Conservation (phyloP, 2,888 invertebrate species). For the Metallyticus violacea region DNA sequence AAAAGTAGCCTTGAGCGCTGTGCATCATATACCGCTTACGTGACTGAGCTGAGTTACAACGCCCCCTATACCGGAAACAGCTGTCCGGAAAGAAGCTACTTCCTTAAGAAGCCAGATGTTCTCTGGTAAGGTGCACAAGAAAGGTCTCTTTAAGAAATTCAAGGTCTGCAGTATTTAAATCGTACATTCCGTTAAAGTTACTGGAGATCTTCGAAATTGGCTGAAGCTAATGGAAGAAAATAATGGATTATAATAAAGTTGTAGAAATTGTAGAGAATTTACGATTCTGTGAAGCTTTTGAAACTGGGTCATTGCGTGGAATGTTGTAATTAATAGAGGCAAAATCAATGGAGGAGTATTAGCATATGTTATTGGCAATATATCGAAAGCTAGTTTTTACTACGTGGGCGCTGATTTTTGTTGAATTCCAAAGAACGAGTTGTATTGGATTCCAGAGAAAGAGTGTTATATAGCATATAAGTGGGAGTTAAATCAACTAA, state of each 20-base stretch:
- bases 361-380: not conserved
- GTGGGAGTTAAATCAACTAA: too few species aligned
- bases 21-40: too few species aligned
- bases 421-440: not conserved
- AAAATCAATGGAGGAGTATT: not conserved
- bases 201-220: not conserved
- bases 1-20: too few species aligned
- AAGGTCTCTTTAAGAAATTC: not conserved
- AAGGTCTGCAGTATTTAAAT: not conserved
- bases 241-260: too few species aligned
- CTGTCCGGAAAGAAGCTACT: not conserved
- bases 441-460: not conserved
- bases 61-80: not conserved
- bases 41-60: too few species aligned
- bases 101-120: not conserved
- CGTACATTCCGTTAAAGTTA: too few species aligned
- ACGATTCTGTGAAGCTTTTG: too few species aligned
- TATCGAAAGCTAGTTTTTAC: not conserved
- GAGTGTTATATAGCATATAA: not conserved
- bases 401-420: not conserved
- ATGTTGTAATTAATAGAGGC: not conserved
- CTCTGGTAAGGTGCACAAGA: not conserved
- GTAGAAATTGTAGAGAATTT: too few species aligned
- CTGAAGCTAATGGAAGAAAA: not conserved
- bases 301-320: not conserved